Evolutionary conservation across 2,888 invertebrate genomes (phyloP).

Genomic region (Lochmaea crataegi): DNA sequence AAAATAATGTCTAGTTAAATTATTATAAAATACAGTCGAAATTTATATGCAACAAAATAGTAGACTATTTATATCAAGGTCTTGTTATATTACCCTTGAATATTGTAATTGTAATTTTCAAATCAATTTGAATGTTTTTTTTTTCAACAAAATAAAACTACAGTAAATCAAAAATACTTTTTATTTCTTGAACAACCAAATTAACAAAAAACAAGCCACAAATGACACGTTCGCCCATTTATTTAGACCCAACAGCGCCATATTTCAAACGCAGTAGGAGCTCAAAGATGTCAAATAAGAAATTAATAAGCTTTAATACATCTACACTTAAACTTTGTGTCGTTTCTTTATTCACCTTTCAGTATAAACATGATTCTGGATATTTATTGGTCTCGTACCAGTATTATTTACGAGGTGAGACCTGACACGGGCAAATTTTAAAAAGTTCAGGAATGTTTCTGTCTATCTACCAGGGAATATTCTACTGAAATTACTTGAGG

Average conservation of each 20-base stretch:
- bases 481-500: constrained; percentile 54
- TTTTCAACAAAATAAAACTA: not conserved
- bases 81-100: too few species aligned
- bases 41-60: too few species aligned
- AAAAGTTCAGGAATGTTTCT: constrained; percentile 62
- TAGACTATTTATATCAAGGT: too few species aligned
- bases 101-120: not conserved
- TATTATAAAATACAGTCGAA: too few species aligned
- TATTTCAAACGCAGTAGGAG: constrained; percentile 62
- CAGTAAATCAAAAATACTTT: constrained; percentile 13
- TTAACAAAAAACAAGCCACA: constrained; percentile 23
- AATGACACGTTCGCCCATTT: constrained; percentile 27
- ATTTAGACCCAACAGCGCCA: constrained; percentile 40
- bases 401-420: constrained; percentile 65
- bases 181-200: constrained; percentile 14
- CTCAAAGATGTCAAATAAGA: constrained; percentile 54
- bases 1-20: too few species aligned
- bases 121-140: not conserved
- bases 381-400: constrained; percentile 61
- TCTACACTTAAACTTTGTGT: constrained; percentile 48
- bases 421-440: constrained; percentile 64
- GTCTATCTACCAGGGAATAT: constrained; percentile 60
- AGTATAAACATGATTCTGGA: constrained; percentile 61
- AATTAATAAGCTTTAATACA: constrained; percentile 59
- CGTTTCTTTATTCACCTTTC: constrained; percentile 55